Percentiles rank a stretch among this genome's conserved stretches.
These are phyloP conservation scores for Eulemur coronatus DNA, from an alignment of 2,797 vertebrate genomes.

Conservation along the genomic window DNA sequence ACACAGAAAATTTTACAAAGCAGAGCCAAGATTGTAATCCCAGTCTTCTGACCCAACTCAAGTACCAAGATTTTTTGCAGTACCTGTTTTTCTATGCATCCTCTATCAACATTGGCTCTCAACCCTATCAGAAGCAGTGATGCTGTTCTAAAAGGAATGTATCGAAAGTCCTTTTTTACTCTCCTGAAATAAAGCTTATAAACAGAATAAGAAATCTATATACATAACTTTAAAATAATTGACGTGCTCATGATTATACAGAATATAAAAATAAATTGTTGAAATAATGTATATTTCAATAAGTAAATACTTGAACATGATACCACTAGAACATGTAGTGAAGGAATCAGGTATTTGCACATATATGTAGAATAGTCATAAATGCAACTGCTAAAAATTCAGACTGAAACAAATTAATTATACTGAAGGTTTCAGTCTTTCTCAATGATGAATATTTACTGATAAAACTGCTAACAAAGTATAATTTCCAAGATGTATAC, in stretches of 20 bases:
- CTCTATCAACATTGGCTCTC: not conserved
- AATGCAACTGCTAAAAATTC: not conserved
- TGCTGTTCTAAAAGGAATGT: not conserved
- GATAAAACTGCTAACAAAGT: not conserved
- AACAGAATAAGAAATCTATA: not conserved
- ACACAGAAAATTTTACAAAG: not conserved
- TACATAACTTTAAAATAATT: not conserved
- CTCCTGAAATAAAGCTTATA: not conserved
- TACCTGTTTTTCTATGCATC: not conserved
- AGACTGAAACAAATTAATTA: not conserved
- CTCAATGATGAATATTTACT: not conserved
- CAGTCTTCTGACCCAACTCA: not conserved
- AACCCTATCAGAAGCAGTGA: not conserved
- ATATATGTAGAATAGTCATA: not conserved
- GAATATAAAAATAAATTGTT: not conserved
- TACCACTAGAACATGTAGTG: not conserved
- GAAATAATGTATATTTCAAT: not conserved
- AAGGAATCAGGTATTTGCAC: not conserved
- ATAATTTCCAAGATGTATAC: not conserved
- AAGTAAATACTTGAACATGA: not conserved
- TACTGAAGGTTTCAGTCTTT: not conserved
- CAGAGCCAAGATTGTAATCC: not conserved
- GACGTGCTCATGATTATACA: not conserved
- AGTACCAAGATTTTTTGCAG: not conserved
- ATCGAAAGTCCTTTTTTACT: not conserved